Evolutionary conservation across 2,113 vertebrate genomes (phyloP), one percentile per base, ranked within the genome.

Genomic region (Triplophysa rosa): DNA sequence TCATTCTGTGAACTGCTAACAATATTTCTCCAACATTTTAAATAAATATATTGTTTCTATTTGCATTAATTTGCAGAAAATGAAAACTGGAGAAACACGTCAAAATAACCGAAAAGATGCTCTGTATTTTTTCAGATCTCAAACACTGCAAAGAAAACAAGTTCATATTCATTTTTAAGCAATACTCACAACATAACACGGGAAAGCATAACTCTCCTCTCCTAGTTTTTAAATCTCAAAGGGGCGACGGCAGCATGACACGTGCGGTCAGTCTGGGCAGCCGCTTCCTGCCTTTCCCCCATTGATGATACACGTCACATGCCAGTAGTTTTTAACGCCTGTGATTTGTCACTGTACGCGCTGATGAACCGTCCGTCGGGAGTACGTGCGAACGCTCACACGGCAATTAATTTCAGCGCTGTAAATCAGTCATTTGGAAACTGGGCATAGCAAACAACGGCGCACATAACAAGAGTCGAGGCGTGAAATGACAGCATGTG

Each of bases 401-500:
- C 17, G 59, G 71, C 75, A 84, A 84, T 84, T 78, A 74, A 84
- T 81, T 80, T 81, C 63, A 67, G 58, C 21, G 45, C 79, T 80
- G 79, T 80, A 78, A 63, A 81, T 81, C 79, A 81, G 79, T 69
- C 79, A 68, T 69, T 73, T 78, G 63, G 63, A 73, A 75, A 81
- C 72, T 59, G 75, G 79, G 68, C 61, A 81, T 69, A 74, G 70
- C 47, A 68, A 81, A 81, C 69, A 77, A 81, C 62, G 24, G 63
- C 42, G 52, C 72, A 77, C 67, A 63, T 67, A 67, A 68, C 79
- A 63, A 78, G 66, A 74, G 72, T 26, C 23, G 62, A 72, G 73
- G 78, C 54, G 61, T 80, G 72, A 83, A 72, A 70, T 80, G 78
- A 83, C 82, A 80, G 79, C 52, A 56, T 70, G 73, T 83, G 82